phyloP scores from a whole-genome alignment of 2,113 vertebrate genomes.

The Aix galericulata region DNA sequence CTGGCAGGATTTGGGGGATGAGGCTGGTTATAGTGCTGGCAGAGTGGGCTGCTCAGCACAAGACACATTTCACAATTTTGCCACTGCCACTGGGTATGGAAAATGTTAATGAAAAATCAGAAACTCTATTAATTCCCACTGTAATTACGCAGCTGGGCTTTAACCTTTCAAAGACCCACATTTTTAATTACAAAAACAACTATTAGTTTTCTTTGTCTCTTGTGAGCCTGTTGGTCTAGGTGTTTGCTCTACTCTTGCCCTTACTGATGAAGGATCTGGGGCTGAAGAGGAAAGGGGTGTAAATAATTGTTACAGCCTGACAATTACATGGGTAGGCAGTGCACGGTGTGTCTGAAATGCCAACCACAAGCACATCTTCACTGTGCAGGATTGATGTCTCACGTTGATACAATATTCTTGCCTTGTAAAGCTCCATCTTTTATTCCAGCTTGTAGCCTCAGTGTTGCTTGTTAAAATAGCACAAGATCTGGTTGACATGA shows the following conservation, averaged over 20 bases:
- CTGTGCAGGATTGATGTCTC: background rate
- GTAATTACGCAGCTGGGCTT: background rate
- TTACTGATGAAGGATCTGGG: background rate
- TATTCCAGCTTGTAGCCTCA: background rate
- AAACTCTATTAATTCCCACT: background rate
- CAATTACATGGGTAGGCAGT: background rate
- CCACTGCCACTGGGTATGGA: background rate
- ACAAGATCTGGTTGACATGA: accelerated
- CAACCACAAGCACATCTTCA: background rate
- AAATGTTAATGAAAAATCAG: background rate
- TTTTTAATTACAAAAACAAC: background rate
- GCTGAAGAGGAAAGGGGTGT: background rate
- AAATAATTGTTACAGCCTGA: background rate
- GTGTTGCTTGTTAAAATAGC: background rate
- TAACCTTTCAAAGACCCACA: background rate
- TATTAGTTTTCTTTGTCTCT: background rate
- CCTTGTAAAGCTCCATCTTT: background rate
- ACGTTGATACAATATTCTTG: background rate
- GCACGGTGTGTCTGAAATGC: background rate
- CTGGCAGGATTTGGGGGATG: background rate
- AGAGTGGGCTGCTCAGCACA: background rate
- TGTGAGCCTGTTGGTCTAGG: background rate
- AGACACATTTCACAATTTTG: background rate
- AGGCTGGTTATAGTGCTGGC: background rate
- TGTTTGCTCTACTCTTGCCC: background rate